Conservation (phyloP, 1,140 invertebrate species). For the Xylocopa sonorina region DNA sequence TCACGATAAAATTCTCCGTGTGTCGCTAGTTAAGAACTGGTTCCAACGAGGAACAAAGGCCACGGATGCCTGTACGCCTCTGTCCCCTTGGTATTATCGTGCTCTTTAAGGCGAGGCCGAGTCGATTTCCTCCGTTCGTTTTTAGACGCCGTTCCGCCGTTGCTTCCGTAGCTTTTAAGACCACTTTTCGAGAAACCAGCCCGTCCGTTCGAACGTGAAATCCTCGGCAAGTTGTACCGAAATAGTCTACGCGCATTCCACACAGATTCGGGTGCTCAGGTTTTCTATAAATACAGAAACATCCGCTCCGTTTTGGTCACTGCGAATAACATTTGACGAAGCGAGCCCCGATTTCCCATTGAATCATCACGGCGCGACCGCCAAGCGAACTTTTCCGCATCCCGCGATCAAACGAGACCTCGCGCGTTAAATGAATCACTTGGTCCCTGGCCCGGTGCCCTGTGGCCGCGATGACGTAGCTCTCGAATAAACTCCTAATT, state of each 20-base stretch:
- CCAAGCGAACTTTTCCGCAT: not conserved
- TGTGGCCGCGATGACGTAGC: not conserved
- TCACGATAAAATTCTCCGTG: conserved; percentile 25
- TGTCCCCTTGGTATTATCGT: conserved; percentile 9
- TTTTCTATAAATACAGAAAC: no score
- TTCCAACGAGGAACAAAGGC: conserved; percentile 9
- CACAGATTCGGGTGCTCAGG: no score
- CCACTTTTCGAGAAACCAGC: not conserved
- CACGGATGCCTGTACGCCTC: not conserved
- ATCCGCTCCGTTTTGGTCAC: no score
- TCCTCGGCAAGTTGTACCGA: no score
- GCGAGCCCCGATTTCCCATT: not conserved
- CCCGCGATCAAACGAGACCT: not conserved
- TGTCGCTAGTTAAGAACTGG: conserved; percentile 13
- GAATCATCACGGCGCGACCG: not conserved
- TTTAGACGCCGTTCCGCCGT: not conserved
- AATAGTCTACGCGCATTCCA: no score
- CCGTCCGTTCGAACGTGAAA: not conserved
- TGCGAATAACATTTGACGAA: not conserved
- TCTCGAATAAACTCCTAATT: conserved; percentile 15
- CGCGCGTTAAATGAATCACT: conserved; percentile 23
- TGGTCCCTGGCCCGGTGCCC: conserved; percentile 30
- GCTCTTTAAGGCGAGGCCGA: conserved; percentile 22
- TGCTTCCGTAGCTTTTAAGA: conserved; percentile 10
- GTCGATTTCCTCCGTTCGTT: conserved; percentile 22